Conservation (phyloP, 2,888 invertebrate genomes). For the Ichneumoninae sp. region DNA sequence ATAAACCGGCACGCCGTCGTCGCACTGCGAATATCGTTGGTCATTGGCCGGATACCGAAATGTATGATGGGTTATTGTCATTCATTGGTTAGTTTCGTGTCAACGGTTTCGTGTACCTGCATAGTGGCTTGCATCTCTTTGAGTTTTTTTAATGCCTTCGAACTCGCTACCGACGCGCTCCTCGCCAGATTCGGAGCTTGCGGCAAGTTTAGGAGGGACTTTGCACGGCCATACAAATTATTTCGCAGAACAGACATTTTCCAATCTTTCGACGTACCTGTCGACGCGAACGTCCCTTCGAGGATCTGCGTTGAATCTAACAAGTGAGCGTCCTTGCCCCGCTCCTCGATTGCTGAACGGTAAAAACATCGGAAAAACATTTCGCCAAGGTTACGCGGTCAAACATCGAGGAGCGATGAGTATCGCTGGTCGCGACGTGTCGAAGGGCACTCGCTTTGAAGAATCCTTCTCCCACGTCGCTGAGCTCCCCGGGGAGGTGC, state of each 20-base stretch:
- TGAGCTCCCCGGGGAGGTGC: not conserved
- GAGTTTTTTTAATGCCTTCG: constrained; percentile 65
- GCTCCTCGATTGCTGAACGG: not conserved
- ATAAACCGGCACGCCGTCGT: constrained; percentile 87
- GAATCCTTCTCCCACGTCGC: not conserved
- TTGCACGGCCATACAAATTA: not conserved
- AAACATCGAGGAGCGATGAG: not conserved
- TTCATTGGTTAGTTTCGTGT: not conserved
- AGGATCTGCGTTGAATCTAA: not conserved
- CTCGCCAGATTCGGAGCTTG: not conserved
- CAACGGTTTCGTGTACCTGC: constrained; percentile 71
- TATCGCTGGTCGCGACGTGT: not conserved
- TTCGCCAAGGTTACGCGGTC: constrained; percentile 31
- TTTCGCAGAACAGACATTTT: constrained; percentile 30
- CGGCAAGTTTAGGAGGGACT: not conserved
- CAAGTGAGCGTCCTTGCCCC: constrained; percentile 21
- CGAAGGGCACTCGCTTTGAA: not conserved
- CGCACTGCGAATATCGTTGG: constrained; percentile 84
- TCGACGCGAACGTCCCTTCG: not conserved
- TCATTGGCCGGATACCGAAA: not conserved
- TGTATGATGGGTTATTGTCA: not conserved
- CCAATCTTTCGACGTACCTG: not conserved
- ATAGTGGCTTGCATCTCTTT: constrained; percentile 76
- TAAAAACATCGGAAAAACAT: constrained; percentile 15
- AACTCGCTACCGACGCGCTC: not conserved